Evolutionary conservation across 2,888 invertebrate species (phyloP).

Genomic region (Tricholauxania praeusta): DNA sequence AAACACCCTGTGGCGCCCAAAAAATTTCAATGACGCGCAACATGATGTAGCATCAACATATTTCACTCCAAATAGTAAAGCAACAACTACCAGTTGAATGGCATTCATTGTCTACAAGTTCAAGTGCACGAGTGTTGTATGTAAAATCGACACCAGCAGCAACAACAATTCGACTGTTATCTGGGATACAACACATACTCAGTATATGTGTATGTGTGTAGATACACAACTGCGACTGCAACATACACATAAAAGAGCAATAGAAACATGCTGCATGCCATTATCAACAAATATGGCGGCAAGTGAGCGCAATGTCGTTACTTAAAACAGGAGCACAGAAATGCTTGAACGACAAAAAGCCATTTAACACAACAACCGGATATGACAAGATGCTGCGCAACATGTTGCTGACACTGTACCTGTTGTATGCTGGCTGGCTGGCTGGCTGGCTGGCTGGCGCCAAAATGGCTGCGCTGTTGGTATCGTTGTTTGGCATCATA

Average conservation of each 20-base stretch:
- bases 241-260: not conserved
- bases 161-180: not conserved
- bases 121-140: slow-evolving; percentile 56
- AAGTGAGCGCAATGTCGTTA: slow-evolving; percentile 18
- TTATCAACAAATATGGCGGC: slow-evolving; percentile 19
- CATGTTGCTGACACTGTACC: slow-evolving; percentile 37
- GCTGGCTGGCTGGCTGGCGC: slow-evolving; percentile 40
- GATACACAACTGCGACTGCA: not conserved
- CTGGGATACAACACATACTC: not conserved
- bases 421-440: slow-evolving; percentile 45
- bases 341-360: not conserved
- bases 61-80: not conserved
- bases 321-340: slow-evolving; percentile 28
- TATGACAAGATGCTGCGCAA: slow-evolving; percentile 33
- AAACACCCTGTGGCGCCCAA: slow-evolving; percentile 23
- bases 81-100: slow-evolving; percentile 44
- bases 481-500: slow-evolving; percentile 19
- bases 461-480: slow-evolving; percentile 39
- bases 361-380: not conserved
- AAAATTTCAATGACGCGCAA: not conserved
- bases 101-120: slow-evolving; percentile 50
- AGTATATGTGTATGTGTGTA: too few species aligned
- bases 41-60: not conserved
- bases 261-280: not conserved
- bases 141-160: not conserved